These are phyloP conservation scores for Prunella himalayana DNA, from an alignment of 2,113 vertebrate species.

Conservation along the genomic window DNA sequence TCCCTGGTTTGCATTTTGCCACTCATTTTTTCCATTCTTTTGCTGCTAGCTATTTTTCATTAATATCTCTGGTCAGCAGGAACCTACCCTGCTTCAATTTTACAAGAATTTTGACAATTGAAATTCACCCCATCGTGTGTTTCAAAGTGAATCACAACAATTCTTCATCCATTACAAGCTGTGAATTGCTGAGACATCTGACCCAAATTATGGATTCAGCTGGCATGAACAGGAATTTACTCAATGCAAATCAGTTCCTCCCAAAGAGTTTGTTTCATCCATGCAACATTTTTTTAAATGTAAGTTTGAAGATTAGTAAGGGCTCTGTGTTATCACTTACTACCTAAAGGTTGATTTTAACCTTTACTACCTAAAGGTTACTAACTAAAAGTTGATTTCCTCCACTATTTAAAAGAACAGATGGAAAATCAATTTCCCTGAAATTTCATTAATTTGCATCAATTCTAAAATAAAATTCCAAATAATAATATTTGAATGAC, in stretches of 20 bases:
- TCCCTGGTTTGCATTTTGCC: neutral
- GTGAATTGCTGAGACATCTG: conserved; percentile 37
- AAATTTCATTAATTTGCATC: neutral
- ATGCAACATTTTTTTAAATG: neutral
- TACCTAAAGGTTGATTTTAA: neutral
- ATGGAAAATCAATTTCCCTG: neutral
- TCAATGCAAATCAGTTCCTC: neutral
- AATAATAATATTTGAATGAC: neutral
- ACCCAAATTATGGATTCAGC: conserved; percentile 38
- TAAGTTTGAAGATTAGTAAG: neutral
- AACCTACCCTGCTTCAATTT: conserved; percentile 19
- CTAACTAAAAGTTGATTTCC: neutral
- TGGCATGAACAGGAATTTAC: neutral
- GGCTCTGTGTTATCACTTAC: neutral
- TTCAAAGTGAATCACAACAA: conserved; percentile 46
- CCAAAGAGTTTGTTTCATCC: neutral
- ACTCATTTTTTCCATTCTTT: conserved; percentile 22
- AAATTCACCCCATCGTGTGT: conserved; percentile 19
- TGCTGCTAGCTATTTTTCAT: conserved; percentile 27
- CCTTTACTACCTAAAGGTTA: too few relatives aligned
- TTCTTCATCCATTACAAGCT: conserved; percentile 37
- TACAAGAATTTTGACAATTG: conserved; percentile 51
- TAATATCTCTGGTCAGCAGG: conserved; percentile 15
- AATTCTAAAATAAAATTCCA: neutral
- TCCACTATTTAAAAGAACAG: neutral